Evolutionary conservation across 2,113 vertebrate species (phyloP), one percentile per base, ranked within the genome.

Genomic region (Physeter macrocephalus): DNA sequence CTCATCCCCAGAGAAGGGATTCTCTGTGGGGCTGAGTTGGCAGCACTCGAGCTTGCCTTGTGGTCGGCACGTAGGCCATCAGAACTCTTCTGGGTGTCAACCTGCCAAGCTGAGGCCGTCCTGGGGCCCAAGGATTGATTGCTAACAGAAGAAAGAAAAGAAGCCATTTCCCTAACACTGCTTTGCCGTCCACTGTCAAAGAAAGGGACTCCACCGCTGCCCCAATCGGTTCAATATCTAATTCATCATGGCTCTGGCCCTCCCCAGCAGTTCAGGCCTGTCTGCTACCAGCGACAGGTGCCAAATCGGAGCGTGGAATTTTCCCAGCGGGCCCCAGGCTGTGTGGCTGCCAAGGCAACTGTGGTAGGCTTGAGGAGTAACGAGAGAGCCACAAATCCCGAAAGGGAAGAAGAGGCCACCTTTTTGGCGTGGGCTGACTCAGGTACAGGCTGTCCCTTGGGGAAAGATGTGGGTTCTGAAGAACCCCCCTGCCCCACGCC

Each of bases 281-380:
- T 93, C 93, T 93, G 95, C 67, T 62, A 59, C 85, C 77, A 87
- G 77, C 36, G 97, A 23, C 98, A 98, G 97, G 97, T 98, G 94
- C 97, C 98, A 98, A 96, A 92, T 75, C 39, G 6, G 91, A 88
- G 91, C 36, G 83, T 95, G 97, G 97, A 98, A 96, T 97, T 98
- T 98, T 97, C 97, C 97, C 96, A 72, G 93, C 81, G 96, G 78
- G 94, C 85, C 78, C 80, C 89, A 85, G 96, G 82, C 39, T 89
- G 61, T 94, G 72, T 84, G 31, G 95, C 89, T 96, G 95, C 96
- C 97, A 96, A 93, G 88, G 96, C 93, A 94, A 96, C 97, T 85
- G 97, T 69, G 96, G 96, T 87, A 59, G 81, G 93, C 41, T 78
- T 90, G 85, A 85, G 97, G 95, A 90, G 89, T 96, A 93, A 91